Percentiles rank a stretch among this genome's conserved stretches.
Evolutionary conservation across 2,797 vertebrate species (phyloP).

Genomic region (Benthosema pterotum): DNA sequence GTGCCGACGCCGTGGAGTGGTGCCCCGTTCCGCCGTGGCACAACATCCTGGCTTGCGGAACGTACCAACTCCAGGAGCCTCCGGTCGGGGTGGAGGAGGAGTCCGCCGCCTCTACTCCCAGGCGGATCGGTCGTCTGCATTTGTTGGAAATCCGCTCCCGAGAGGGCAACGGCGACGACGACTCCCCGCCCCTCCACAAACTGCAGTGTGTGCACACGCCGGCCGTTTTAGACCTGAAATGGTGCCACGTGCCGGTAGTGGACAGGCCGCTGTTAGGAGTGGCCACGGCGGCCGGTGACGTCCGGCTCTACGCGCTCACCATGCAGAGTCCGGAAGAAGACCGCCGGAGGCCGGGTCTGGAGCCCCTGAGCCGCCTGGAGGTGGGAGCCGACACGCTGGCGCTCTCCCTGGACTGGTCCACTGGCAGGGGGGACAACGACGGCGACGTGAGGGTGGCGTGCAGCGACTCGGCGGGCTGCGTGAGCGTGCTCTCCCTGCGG

Average conservation of each 20-base stretch:
- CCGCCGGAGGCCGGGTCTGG: constrained; percentile 65
- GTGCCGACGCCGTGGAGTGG: constrained; percentile 92
- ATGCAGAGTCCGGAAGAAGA: constrained; percentile 85
- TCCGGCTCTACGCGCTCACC: constrained; percentile 83
- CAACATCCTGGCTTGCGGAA: constrained; percentile 88
- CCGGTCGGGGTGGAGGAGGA: constrained; percentile 58
- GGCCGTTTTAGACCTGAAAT: constrained; percentile 94
- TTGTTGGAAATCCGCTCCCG: constrained; percentile 84
- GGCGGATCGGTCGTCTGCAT: constrained; percentile 87
- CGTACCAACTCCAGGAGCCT: constrained; percentile 85
- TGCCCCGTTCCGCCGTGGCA: constrained; percentile 83
- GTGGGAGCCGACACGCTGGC: constrained; percentile 83
- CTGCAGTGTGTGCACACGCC: constrained; percentile 85
- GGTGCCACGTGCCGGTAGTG: constrained; percentile 88
- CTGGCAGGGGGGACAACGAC: constrained; percentile 80
- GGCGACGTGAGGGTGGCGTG: constrained; percentile 83
- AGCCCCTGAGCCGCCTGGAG: constrained; percentile 70
- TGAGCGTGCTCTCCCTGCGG: constrained; percentile 80
- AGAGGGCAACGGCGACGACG: constrained; percentile 17
- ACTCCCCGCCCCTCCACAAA: constrained; percentile 84
- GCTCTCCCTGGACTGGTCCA: constrained; percentile 95
- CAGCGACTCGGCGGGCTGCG: constrained; percentile 91
- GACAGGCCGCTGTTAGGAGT: constrained; percentile 83
- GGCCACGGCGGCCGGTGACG: constrained; percentile 84
- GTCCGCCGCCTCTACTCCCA: constrained; percentile 43